phyloP scores from a whole-genome alignment of 2,113 vertebrate genomes.

The Bubo scandiacus region DNA sequence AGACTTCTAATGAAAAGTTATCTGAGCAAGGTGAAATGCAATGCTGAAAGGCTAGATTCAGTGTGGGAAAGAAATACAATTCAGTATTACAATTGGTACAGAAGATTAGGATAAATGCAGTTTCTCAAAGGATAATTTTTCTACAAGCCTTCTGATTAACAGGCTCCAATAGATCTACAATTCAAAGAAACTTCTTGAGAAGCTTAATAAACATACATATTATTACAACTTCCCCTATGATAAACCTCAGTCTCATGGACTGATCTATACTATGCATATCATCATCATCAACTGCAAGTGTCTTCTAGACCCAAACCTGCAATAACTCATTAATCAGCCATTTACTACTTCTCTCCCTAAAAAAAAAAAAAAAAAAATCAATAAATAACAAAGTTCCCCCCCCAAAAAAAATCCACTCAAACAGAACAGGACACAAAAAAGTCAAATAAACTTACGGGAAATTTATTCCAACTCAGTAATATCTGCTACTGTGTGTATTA shows the following conservation, averaged over 20 bases:
- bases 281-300: background rate
- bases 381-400: background rate
- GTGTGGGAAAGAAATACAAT: no score
- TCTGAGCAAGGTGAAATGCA: background rate
- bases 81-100: no score
- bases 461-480: conserved; percentile 22
- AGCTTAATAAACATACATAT: background rate
- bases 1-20: background rate
- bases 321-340: background rate
- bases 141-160: background rate
- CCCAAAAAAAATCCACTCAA: background rate
- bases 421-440: background rate
- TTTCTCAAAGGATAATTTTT: background rate
- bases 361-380: background rate
- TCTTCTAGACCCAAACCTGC: background rate
- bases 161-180: background rate
- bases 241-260: background rate
- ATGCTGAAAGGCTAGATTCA: background rate
- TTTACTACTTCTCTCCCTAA: background rate
- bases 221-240: background rate
- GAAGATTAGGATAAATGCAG: background rate
- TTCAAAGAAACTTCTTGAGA: background rate
- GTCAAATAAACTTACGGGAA: background rate
- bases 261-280: background rate
- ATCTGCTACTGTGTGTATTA: background rate